Base-by-base conservation (phyloP, 2,888 invertebrate species). In the Pelosia muscerda region DNA sequence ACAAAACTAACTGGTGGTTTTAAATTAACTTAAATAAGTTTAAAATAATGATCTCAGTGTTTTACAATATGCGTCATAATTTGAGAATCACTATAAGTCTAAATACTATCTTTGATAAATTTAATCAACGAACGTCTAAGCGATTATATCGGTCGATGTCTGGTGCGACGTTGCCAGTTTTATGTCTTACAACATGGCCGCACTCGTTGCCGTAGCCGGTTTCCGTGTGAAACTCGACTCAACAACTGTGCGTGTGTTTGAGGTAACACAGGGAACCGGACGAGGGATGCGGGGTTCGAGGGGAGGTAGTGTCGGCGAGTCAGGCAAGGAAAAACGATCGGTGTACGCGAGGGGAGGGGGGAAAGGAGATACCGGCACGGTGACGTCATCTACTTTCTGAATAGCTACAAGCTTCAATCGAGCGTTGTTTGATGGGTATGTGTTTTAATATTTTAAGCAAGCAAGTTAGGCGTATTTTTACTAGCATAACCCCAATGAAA, bases 211-310 rank as follows among this genome's bases (percentile, higher is more conserved):
- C 88, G 92, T 92, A 92, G 92, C 92, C 92, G 86, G 93, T 94
- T 95, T 95, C 94, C 93, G 93, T 93, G 94, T 93, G 94, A 94
- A 95, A 94, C 94, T 93, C 92, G 86, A 92, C 88, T 89, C 86
- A 86, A 86, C 86, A 84, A 88, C 90, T 87, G 91, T 88, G 90
- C 91, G 91, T 92, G 91, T 92, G 89, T 91, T 88, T 79, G 87
- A 88, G 85, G 84, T 87, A 86, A 86, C 86, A 85, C 74, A 82
- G 73, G 71, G 72, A 75, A 74, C 68, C 72, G 75, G 78, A 77
- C 75, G 78, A 76, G 74, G 57, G 61, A 70, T 38, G 79, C 62
- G 83, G 77, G 81, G 81, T 66, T 67, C 63, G 78, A 63, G 73
- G 74, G 53, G 81, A 72, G 73, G 74, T 69, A 76, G 72, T 73